These are phyloP conservation scores for Edolisoma coerulescens DNA, from an alignment of 2,113 vertebrate species.

Conservation along the genomic window DNA sequence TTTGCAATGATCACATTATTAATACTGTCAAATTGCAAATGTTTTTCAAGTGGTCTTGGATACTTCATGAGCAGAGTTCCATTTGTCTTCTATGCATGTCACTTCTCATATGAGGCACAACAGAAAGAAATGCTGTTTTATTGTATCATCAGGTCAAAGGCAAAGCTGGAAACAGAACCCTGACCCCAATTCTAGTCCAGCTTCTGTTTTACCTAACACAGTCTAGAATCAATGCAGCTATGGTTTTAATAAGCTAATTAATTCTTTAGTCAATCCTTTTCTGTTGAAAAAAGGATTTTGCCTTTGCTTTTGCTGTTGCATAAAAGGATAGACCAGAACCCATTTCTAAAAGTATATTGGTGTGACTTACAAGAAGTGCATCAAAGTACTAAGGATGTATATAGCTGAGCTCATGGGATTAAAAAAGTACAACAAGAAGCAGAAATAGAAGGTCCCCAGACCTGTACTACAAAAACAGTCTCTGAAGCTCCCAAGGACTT, in stretches of 20 bases:
- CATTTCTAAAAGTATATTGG: background rate
- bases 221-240: background rate
- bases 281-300: background rate
- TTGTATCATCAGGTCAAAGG: background rate
- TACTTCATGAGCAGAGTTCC: background rate
- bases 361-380: background rate
- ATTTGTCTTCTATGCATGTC: background rate
- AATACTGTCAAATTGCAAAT: background rate
- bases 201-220: background rate
- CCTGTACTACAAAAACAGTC: background rate
- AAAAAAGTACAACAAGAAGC: background rate
- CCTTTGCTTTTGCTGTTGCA: background rate
- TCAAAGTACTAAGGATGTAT: background rate
- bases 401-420: background rate
- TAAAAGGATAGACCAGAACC: background rate
- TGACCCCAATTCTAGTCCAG: background rate
- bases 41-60: background rate
- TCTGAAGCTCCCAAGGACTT: background rate
- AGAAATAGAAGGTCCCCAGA: background rate
- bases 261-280: background rate
- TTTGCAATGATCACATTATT: background rate
- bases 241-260: background rate
- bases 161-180: background rate
- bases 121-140: background rate
- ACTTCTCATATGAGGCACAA: background rate